Percentiles rank a stretch among this genome's conserved stretches.
Conservation (phyloP, 2,888 invertebrate genomes). For the Luperina nickerlii region DNA sequence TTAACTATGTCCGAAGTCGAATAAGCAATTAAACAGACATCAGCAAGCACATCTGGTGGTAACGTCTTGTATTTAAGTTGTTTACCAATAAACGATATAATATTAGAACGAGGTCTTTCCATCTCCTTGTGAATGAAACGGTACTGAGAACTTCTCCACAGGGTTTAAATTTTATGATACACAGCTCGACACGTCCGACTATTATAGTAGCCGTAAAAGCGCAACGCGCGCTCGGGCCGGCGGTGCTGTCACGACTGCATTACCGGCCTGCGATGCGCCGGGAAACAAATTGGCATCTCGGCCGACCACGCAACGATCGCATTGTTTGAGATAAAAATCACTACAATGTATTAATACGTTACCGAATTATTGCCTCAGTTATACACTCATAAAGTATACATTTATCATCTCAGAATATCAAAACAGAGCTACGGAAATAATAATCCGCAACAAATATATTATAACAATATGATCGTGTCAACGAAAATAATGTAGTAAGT, state of each 20-base stretch:
- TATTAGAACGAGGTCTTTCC: conserved; percentile 1
- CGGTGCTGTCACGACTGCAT: conserved; percentile 33
- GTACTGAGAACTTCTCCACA: neutral
- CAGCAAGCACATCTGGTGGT: neutral
- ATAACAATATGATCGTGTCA: neutral
- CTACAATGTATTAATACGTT: neutral
- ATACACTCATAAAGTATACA: no score
- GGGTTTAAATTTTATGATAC: neutral
- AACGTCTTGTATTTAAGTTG: neutral
- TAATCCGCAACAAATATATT: neutral
- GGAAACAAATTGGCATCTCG: conserved; percentile 6
- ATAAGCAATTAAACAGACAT: conserved; percentile 2
- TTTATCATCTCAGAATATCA: neutral
- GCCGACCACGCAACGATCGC: neutral
- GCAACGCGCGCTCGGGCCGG: conserved; percentile 32
- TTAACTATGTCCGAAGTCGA: neutral
- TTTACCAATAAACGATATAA: conserved; percentile 16
- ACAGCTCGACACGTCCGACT: neutral
- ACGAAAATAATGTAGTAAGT: no score
- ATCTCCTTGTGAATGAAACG: neutral
- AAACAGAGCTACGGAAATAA: neutral
- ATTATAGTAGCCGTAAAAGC: neutral
- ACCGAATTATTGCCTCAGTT: neutral
- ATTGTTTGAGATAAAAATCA: neutral
- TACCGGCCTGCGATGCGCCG: conserved; percentile 31